These are phyloP conservation scores for Dicrurus megarhynchus DNA, from an alignment of 2,113 vertebrate genomes.

Conservation along the genomic window DNA sequence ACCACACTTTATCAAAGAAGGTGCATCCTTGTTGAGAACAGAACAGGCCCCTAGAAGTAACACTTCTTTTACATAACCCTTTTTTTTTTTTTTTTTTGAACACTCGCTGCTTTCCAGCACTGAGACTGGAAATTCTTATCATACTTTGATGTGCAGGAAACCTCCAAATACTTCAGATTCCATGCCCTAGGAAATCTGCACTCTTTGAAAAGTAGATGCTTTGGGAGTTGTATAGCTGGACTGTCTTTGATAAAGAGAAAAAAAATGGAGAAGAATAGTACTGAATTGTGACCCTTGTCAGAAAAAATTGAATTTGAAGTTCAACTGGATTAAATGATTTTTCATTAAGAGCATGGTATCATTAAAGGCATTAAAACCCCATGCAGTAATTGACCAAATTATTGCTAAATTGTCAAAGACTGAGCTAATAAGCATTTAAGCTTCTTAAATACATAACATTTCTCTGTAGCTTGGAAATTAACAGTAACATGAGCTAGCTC, in stretches of 20 bases:
- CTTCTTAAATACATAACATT: background rate
- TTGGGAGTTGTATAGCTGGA: background rate
- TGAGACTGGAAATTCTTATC: background rate
- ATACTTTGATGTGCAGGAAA: background rate
- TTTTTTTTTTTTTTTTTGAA: background rate
- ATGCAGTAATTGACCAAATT: background rate
- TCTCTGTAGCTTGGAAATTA: background rate
- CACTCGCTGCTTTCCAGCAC: background rate
- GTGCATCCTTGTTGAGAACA: background rate
- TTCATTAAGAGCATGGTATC: background rate
- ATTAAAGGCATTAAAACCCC: background rate
- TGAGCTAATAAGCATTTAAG: background rate
- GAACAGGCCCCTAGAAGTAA: background rate
- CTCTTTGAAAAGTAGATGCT: background rate
- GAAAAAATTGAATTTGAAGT: background rate
- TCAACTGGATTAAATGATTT: background rate
- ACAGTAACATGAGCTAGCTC: background rate
- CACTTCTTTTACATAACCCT: background rate
- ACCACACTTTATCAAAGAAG: background rate
- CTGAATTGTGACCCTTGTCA: background rate
- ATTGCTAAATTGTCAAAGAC: background rate
- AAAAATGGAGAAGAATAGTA: background rate
- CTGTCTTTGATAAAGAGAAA: background rate
- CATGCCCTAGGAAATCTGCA: background rate
- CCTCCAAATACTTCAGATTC: background rate